Percentiles rank a stretch among this genome's conserved stretches.
Conservation (phyloP, 2,113 vertebrate species). For the Pardalotus punctatus region DNA sequence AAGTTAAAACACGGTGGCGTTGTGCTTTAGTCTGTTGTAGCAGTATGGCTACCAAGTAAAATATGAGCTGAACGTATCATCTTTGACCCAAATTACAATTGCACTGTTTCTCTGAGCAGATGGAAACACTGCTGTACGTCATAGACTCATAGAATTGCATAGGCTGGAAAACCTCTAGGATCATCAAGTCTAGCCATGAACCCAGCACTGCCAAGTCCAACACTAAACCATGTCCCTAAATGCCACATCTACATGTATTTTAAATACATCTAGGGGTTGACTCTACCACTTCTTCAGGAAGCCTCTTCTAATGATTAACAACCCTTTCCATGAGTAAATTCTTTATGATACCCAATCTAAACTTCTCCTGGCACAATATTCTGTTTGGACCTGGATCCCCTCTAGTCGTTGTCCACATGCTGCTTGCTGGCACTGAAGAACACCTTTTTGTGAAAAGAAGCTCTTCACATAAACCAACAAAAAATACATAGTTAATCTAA, state of each 20-base stretch:
- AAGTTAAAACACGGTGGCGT: background rate
- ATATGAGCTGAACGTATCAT: background rate
- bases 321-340: too few relatives aligned
- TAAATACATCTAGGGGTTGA: background rate
- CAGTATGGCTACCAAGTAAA: background rate
- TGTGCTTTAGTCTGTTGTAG: background rate
- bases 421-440: background rate
- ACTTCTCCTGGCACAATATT: background rate
- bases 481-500: background rate
- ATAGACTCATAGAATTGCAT: background rate
- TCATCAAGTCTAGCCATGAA: background rate
- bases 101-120: background rate
- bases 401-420: background rate
- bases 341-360: background rate
- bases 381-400: background rate
- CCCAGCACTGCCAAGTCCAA: background rate
- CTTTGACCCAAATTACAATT: slow-evolving; percentile 4
- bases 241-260: background rate
- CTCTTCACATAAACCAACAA: background rate
- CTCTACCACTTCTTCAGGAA: background rate
- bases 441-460: background rate
- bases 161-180: background rate
- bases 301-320: background rate
- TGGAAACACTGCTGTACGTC: background rate
- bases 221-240: background rate